Evolutionary conservation across 2,888 invertebrate genomes (phyloP).

Genomic region (Abrostola tripartita): DNA sequence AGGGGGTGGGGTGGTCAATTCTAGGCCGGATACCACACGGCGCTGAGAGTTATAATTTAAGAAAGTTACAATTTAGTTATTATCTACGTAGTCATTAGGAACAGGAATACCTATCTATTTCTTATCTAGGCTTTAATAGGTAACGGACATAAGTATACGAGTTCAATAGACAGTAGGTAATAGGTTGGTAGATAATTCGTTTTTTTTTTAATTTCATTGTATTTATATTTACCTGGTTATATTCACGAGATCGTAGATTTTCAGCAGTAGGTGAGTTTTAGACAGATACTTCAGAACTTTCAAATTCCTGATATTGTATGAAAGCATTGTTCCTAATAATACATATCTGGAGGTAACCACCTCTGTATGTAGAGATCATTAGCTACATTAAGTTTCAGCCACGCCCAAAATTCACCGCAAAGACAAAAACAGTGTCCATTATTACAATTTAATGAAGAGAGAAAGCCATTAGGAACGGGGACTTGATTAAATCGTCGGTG

Average conservation of each 20-base stretch:
- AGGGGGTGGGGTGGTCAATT: too few relatives aligned
- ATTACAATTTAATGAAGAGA: constrained; percentile 87
- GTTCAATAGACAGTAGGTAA: too few relatives aligned
- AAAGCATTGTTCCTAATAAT: constrained; percentile 40
- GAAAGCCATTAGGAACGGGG: constrained; percentile 80
- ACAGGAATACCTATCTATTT: too few relatives aligned
- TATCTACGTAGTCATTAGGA: constrained; percentile 5
- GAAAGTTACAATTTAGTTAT: background rate
- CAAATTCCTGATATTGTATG: constrained; percentile 1
- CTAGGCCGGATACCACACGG: too few relatives aligned
- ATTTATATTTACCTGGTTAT: background rate
- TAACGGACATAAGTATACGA: too few relatives aligned
- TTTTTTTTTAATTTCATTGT: too few relatives aligned
- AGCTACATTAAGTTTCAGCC: constrained; percentile 62
- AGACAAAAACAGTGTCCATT: constrained; percentile 81
- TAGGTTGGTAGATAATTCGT: too few relatives aligned
- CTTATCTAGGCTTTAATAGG: too few relatives aligned
- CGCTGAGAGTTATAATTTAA: too few relatives aligned
- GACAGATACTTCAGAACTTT: too few relatives aligned
- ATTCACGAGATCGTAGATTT: too few relatives aligned
- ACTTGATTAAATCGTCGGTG: constrained; percentile 85
- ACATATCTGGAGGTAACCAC: constrained; percentile 25
- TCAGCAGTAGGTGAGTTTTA: too few relatives aligned
- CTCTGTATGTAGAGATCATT: constrained; percentile 56
- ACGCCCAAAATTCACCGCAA: constrained; percentile 69